Base-by-base conservation (phyloP, 2,888 invertebrate species). In the Ophioninae sp. region DNA sequence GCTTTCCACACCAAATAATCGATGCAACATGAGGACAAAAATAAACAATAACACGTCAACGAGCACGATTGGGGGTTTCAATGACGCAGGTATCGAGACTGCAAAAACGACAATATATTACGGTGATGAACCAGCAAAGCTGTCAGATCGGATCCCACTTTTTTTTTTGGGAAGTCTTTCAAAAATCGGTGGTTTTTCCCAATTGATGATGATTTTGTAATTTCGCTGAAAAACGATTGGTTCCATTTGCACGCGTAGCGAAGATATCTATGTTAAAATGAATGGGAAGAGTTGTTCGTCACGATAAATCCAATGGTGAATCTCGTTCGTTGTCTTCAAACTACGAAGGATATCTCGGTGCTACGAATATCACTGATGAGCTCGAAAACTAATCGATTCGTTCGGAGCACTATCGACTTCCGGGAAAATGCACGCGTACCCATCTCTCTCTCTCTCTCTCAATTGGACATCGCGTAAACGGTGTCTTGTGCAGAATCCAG, bases 391-490 rank as follows among this genome's bases (percentile, higher is more conserved):
- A 51, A 51, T 17, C 6, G 0, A 17, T 17, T 51, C 6, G 51
- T 0, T 17, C 17, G 6, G 17, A 17, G 2, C 22, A 41, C 13
- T 22, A 44, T 13, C 10, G 10, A 23, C 6, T 68, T 13, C 6
- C 51, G 37, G 9, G 23, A 68, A 30, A 58, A 3, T 0, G 22
- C 0, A 8, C 23, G 56, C 51, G 51, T 51, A 51, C 51, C 51
- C 51, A 2, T 30, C 30, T 30, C 30, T 30, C 30, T 3, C 30
- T 30, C 30, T 30, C 30, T 30, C 30, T 30, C 56, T 79, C 23
- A 81, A 71, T 78, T 78, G 10, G 23, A 81, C n/a, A 67, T 79
- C 69, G 83, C 73, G 80, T 82, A 83, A 68, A 73, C 58, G 65
- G 83, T 64, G 44, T 82, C 44, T 9, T 80, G 65, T n/a, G 68